phyloP scores from a whole-genome alignment of 2,888 invertebrate genomes.

The Eudasyphora cyanicolor region DNA sequence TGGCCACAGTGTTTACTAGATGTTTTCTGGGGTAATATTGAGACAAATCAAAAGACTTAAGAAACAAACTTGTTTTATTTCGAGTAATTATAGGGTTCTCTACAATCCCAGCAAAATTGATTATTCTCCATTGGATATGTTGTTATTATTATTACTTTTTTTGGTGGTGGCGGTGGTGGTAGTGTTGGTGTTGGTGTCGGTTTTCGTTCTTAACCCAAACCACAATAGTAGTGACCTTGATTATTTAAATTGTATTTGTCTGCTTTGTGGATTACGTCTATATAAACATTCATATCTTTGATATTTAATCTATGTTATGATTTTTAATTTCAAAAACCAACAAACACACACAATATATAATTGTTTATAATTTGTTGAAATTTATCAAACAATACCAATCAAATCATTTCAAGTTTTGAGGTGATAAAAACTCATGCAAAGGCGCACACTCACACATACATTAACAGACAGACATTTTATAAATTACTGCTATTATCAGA shows the following conservation, averaged over 20 bases:
- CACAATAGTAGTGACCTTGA: slow-evolving; percentile 54
- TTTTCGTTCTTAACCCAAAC: slow-evolving; percentile 44
- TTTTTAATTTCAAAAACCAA: slow-evolving; percentile 55
- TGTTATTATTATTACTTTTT: not conserved
- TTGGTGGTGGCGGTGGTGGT: not conserved
- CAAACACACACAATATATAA: slow-evolving; percentile 53
- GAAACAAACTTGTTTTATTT: slow-evolving; percentile 13
- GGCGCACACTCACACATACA: not conserved
- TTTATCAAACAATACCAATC: slow-evolving; percentile 54
- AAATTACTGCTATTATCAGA: slow-evolving; percentile 56
- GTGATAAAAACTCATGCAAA: slow-evolving; percentile 61
- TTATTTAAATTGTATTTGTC: slow-evolving; percentile 37
- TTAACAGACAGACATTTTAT: not conserved
- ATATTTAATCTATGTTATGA: slow-evolving; percentile 43
- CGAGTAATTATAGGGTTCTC: slow-evolving; percentile 20
- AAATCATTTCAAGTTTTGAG: slow-evolving; percentile 52
- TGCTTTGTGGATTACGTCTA: slow-evolving; percentile 4
- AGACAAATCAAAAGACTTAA: slow-evolving; percentile 24
- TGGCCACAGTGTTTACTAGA: not conserved
- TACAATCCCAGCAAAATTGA: slow-evolving; percentile 13
- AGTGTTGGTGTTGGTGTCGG: not conserved
- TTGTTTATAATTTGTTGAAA: slow-evolving; percentile 58
- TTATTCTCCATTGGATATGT: slow-evolving; percentile 14
- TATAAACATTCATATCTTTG: slow-evolving; percentile 38
- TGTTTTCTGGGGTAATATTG: slow-evolving; percentile 8